Conservation (phyloP, 1,140 invertebrate genomes). For the Monochamus saltuarius region DNA sequence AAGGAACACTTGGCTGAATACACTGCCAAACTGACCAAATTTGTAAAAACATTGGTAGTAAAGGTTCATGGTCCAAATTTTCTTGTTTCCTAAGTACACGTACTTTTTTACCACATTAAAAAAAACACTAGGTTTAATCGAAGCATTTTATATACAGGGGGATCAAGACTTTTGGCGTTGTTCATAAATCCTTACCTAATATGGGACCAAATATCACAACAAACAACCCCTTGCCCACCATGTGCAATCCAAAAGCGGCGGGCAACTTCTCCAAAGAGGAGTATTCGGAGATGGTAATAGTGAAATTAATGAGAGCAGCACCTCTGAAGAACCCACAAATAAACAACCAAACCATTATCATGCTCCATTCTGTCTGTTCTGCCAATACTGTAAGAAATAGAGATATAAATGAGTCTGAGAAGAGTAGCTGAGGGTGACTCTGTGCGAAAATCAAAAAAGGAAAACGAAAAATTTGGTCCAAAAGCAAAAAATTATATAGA, state of each 20-base stretch:
- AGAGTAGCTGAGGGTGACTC: conserved; percentile 25
- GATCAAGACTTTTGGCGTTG: too few relatives aligned
- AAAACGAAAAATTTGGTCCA: conserved; percentile 25
- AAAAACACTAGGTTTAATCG: too few relatives aligned
- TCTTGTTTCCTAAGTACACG: too few relatives aligned
- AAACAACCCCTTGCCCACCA: conserved; percentile 73
- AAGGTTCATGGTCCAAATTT: too few relatives aligned
- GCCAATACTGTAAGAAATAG: conserved; percentile 61
- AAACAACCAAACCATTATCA: conserved; percentile 65
- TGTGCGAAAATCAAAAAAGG: conserved; percentile 32
- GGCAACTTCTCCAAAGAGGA: conserved; percentile 71
- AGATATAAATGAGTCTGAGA: conserved; percentile 33
- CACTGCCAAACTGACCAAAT: too few relatives aligned
- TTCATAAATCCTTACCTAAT: conserved; percentile 60
- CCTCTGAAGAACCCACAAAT: conserved; percentile 74
- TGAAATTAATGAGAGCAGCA: conserved; percentile 71
- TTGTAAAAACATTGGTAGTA: too few relatives aligned
- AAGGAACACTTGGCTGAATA: too few relatives aligned
- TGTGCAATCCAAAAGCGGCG: conserved; percentile 72
- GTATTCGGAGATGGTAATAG: conserved; percentile 72
- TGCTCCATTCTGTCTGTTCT: conserved; percentile 64
- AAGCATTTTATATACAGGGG: too few relatives aligned
- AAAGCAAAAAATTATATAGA: conserved; percentile 20
- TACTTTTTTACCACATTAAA: too few relatives aligned
- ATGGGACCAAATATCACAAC: conserved; percentile 69